Evolutionary conservation across 2,888 invertebrate species (phyloP), one percentile per base, ranked within the genome.

Genomic region (Tenodera sinensis): DNA sequence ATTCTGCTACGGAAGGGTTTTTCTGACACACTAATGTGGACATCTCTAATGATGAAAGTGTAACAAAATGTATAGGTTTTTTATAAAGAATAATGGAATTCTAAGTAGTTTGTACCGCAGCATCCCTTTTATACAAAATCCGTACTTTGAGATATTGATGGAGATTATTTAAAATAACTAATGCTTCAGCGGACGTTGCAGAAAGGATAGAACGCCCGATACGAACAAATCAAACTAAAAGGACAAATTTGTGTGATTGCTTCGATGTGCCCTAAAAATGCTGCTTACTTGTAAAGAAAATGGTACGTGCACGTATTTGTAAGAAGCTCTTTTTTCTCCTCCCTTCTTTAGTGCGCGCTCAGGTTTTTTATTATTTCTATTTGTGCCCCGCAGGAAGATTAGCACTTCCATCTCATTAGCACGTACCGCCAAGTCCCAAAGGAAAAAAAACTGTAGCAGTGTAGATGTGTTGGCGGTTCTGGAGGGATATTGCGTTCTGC

Each of bases 221-320:
- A 9, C n/a, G 27, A 84, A 85, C 47, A 20, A 85, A 85, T 85
- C n/a, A 85, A 85, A 88, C 84, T 81, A 88, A 88, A 88, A 83
- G 81, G 84, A 88, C 85, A 88, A 88, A 88, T 88, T 84, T 88
- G 71, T 88, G 28, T 88, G 88, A 88, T 88, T 84, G 88, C 85
- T 88, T 88, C 88, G 84, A 88, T 84, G 88, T 84, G 85, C 84
- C 85, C 28, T 54, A 15, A 85, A 85, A 85, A 85, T 42, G n/a
- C 54, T 54, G 85, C 27, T 54, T 85, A 85, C 54, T 71, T 71
- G 15, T 71, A 71, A 71, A 71, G 54, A 71, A 71, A 71, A 71
- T 25, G 15, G 54, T 71, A 71, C 54, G 54, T 71, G 54, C 54
- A 20, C 25, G 54, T 71, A 71, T 71, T 71, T 71, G 54, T 71